Evolutionary conservation across 2,113 vertebrate genomes (phyloP).

Genomic region (Protobothrops flavoviridis): DNA sequence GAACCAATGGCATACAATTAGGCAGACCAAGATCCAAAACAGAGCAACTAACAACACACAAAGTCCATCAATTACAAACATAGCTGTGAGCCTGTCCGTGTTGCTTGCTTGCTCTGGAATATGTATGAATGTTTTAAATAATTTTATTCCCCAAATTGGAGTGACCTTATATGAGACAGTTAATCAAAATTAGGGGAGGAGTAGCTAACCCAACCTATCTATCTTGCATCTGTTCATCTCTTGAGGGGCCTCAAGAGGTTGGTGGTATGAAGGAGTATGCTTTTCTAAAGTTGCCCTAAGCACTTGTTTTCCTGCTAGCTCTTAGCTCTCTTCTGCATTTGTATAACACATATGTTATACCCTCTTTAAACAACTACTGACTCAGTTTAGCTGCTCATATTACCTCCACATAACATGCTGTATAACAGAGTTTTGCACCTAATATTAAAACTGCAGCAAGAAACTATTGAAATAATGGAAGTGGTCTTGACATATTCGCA

Average conservation of each 20-base stretch:
- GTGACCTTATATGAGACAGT: background rate
- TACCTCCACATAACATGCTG: slow-evolving; percentile 52
- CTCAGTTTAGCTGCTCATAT: background rate
- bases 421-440: slow-evolving; percentile 53
- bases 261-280: background rate
- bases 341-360: background rate
- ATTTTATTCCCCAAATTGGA: background rate
- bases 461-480: slow-evolving; percentile 58
- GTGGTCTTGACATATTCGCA: slow-evolving; percentile 42
- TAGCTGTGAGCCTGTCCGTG: background rate
- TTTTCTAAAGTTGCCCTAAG: background rate
- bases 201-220: background rate
- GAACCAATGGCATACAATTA: background rate
- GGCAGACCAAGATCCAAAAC: background rate
- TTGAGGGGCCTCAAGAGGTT: background rate
- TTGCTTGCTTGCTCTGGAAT: background rate
- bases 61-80: background rate
- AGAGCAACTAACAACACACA: background rate
- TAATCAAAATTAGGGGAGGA: background rate
- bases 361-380: background rate
- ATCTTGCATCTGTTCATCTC: background rate
- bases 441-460: slow-evolving; percentile 55
- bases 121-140: background rate
- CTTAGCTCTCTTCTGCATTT: background rate
- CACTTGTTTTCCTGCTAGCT: background rate